Base-by-base conservation (phyloP, 2,113 vertebrate species). In the Alligator mississippiensis region DNA sequence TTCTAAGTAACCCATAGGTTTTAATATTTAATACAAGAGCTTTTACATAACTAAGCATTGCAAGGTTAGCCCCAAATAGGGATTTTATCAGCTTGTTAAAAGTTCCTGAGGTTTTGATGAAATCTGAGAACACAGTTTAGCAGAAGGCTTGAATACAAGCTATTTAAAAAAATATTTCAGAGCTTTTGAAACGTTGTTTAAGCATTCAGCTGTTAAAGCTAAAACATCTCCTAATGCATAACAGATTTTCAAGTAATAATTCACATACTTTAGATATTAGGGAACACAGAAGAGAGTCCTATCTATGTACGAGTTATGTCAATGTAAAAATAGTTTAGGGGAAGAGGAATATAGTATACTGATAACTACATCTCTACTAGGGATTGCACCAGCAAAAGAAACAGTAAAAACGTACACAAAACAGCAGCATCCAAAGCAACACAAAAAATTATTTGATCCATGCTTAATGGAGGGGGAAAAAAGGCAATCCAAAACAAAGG, bases 401-500 rank as follows among this genome's bases (percentile, higher is more conserved):
- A 22, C 5, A 11, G 68, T 30, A 70, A 68, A 34, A 19, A 11
- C 2, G 28, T 70, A 13, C 11, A 17, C 18, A 11, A 11, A 34
- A 12, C 18, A 34, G 68, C 47, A 47, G 17, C 30, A 70, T 5
- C 22, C 34, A 38, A 21, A 70, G 18, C 22, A 19, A 30, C 34
- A 70, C 68, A 70, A 38, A 34, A 16, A 6, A 15, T 25, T 28
- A 15, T 64, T 14, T 64, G 28, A 15, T n/a, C 27, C 13, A 64
- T 27, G 63, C 28, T 28, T 16, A 27, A 11, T 18, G 58, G 25
- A 18, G 24, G 15, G 30, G 58, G 38, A 30, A 18, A 59, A 22
- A 27, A 55, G 30, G 24, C 68, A 79, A 9, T 2, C 57, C 0
- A 0, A 4, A 24, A 3, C 5, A 30, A 25, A 28, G 19, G 5